phyloP scores from a whole-genome alignment of 2,888 invertebrate species.

The Romanomermis culicivorax region DNA sequence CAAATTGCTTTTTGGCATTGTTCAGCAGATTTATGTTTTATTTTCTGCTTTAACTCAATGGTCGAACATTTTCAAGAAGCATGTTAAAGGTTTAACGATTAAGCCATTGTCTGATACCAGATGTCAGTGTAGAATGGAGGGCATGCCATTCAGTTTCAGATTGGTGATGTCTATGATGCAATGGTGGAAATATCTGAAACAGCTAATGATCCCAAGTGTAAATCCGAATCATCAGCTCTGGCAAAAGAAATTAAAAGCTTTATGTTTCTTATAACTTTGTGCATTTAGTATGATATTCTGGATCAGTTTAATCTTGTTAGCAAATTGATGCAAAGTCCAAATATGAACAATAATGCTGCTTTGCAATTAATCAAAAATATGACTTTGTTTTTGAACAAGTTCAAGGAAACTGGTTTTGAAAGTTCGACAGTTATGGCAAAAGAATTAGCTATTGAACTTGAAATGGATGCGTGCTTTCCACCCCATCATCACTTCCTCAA shows the following conservation, averaged over 20 bases:
- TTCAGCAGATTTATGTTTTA: not conserved
- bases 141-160: not conserved
- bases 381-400: not conserved
- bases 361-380: not conserved
- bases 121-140: not conserved
- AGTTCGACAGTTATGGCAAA: not conserved
- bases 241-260: slow-evolving; percentile 1
- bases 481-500: not conserved
- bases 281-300: not conserved
- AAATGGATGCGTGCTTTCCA: not conserved
- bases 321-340: not conserved
- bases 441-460: slow-evolving; percentile 1
- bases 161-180: not conserved
- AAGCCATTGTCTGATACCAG: not conserved
- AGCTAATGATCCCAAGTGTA: not conserved
- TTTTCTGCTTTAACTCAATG: not conserved
- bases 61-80: not conserved
- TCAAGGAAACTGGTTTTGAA: not conserved
- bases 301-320: not conserved
- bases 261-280: not conserved
- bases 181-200: not conserved
- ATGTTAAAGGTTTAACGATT: not conserved
- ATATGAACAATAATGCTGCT: not conserved
- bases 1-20: not conserved
- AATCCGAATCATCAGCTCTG: not conserved